phyloP scores from a whole-genome alignment of 2,113 vertebrate genomes.

The Colaptes auratus region DNA sequence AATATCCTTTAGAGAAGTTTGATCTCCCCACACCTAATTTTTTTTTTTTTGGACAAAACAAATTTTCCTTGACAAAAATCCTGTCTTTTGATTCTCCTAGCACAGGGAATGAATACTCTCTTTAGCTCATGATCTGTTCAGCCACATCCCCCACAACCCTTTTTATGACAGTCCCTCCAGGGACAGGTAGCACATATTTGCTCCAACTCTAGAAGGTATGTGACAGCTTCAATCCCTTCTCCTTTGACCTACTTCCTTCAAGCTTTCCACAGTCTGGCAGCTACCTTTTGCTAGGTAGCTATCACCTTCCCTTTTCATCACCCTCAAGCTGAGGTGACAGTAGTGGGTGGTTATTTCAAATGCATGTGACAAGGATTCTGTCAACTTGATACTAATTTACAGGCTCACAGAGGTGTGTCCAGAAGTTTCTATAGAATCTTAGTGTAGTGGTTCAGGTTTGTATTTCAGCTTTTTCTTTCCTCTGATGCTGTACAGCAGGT shows the following conservation, averaged over 20 bases:
- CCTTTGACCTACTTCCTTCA: slow-evolving; percentile 20
- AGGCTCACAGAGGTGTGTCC: background rate
- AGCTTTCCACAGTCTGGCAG: slow-evolving; percentile 1
- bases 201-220: background rate
- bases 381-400: background rate
- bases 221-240: background rate
- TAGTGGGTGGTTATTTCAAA: background rate
- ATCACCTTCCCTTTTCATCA: background rate
- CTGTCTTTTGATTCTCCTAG: background rate
- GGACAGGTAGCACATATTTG: background rate
- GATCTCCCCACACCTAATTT: background rate
- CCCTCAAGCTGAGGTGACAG: background rate
- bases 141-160: background rate
- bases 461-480: background rate
- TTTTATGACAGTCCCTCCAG: background rate
- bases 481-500: background rate
- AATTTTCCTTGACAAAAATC: background rate
- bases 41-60: background rate
- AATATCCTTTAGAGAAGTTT: background rate
- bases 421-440: background rate
- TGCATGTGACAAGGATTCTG: background rate
- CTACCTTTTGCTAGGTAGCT: slow-evolving; percentile 4
- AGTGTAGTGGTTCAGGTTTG: background rate
- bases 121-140: background rate
- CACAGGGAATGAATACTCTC: background rate